Conservation (phyloP, 2,797 vertebrate species). For the Cygnus olor region DNA sequence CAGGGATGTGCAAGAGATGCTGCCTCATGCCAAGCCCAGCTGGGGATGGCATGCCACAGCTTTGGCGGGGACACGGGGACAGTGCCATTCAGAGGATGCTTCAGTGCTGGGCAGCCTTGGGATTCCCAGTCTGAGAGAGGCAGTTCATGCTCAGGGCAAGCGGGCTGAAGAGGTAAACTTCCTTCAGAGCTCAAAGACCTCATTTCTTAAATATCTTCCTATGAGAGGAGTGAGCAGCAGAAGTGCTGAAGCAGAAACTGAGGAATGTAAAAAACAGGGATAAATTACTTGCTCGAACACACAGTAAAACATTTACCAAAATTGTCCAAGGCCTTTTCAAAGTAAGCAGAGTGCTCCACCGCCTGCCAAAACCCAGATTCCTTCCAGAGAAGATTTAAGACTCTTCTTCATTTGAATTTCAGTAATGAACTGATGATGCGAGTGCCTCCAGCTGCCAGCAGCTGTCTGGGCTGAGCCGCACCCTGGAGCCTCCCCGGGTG, state of each 20-base stretch:
- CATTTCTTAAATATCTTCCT: not conserved
- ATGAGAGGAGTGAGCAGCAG: not conserved
- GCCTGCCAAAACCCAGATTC: slow-evolving; percentile 36
- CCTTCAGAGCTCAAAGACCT: not conserved
- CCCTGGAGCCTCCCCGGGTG: not conserved
- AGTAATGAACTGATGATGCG: slow-evolving; percentile 30
- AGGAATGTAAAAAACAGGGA: not conserved
- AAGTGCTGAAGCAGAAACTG: not conserved
- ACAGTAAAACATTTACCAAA: slow-evolving; percentile 22
- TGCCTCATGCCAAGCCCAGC: rapidly evolving
- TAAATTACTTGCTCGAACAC: not conserved
- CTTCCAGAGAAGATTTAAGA: slow-evolving; percentile 36
- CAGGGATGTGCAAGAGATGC: not conserved
- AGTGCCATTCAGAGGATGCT: not conserved
- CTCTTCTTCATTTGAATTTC: slow-evolving; percentile 24
- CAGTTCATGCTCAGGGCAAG: not conserved
- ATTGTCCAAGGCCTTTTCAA: slow-evolving; percentile 14
- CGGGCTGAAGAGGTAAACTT: not conserved
- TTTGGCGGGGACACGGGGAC: rapidly evolving
- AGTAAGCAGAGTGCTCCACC: not conserved
- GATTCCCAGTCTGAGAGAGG: not conserved
- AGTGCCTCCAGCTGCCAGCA: slow-evolving; percentile 64
- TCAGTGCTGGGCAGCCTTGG: not conserved
- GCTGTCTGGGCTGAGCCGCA: slow-evolving; percentile 36
- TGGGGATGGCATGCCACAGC: rapidly evolving